These are phyloP conservation scores for Enteromius argenteus DNA, from an alignment of 2,797 vertebrate genomes.

Conservation along the genomic window DNA sequence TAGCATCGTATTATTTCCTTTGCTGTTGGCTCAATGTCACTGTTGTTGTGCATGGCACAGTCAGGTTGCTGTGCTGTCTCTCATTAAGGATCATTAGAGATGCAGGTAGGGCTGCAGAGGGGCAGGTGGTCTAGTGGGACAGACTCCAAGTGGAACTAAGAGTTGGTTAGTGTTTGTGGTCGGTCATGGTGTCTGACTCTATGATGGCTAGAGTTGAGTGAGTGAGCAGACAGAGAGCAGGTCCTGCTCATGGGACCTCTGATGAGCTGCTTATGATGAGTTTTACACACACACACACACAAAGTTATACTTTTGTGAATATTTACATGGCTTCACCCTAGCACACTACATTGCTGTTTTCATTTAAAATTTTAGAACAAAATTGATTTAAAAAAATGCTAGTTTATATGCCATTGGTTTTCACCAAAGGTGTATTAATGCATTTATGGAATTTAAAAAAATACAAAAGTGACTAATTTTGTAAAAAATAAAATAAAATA, in stretches of 20 bases:
- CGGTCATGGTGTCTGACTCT: constrained; percentile 72
- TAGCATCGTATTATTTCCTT: constrained; percentile 18
- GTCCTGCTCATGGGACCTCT: constrained; percentile 61
- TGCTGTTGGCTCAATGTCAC: constrained; percentile 49
- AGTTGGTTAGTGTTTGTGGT: constrained; percentile 60
- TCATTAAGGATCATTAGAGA: constrained; percentile 53
- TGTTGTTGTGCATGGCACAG: constrained; percentile 28
- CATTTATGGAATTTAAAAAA: background rate
- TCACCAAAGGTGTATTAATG: background rate
- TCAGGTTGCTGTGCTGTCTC: constrained; percentile 26
- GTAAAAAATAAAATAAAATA: background rate
- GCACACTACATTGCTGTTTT: background rate
- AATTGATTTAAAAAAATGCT: background rate
- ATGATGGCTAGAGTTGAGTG: constrained; percentile 73
- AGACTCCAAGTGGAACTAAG: constrained; percentile 44
- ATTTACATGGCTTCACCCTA: background rate
- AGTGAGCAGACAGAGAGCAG: constrained; percentile 72
- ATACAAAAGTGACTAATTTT: background rate
- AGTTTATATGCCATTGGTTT: background rate
- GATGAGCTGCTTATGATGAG: constrained; percentile 48
- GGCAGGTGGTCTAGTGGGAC: constrained; percentile 50
- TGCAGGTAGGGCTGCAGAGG: constrained; percentile 35
- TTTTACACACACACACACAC: constrained; percentile 28
- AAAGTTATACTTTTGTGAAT: background rate
- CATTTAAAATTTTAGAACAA: background rate